These are phyloP conservation scores for Podarcis cretensis DNA, from an alignment of 2,113 vertebrate species.

Conservation along the genomic window DNA sequence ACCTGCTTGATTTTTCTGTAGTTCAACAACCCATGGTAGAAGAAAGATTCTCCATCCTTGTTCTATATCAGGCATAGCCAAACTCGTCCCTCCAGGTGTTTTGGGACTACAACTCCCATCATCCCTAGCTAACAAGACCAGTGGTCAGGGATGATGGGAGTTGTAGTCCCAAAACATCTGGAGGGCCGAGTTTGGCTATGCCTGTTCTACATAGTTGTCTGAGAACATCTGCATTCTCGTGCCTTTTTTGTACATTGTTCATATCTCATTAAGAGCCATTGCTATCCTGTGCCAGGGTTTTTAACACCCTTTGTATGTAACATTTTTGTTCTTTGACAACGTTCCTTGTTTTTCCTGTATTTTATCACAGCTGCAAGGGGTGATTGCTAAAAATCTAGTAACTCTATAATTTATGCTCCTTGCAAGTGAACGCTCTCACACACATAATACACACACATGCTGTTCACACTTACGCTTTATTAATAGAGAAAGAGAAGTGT, in stretches of 20 bases:
- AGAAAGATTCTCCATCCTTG: not conserved
- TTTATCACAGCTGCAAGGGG: conserved; percentile 24
- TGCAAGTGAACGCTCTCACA: conserved; percentile 43
- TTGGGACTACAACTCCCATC: no score
- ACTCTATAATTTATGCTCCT: conserved; percentile 51
- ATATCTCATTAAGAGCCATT: not conserved
- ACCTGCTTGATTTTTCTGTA: not conserved
- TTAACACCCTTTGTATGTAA: not conserved
- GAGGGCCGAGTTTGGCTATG: no score
- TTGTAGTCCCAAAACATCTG: no score
- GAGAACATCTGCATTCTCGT: not conserved
- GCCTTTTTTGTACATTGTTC: not conserved
- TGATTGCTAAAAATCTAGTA: conserved; percentile 37
- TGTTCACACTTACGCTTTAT: conserved; percentile 44
- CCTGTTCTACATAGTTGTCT: not conserved
- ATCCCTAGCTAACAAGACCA: no score
- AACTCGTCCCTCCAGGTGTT: no score
- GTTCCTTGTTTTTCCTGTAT: not conserved
- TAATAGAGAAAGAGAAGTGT: conserved; percentile 58
- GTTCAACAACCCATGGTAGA: not conserved
- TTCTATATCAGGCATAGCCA: not conserved
- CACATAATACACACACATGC: conserved; percentile 24
- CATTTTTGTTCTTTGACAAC: not conserved
- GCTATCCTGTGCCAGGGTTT: not conserved
- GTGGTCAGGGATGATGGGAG: no score